Evolutionary conservation across 2,888 invertebrate genomes (phyloP).

Genomic region (Diloba caeruleocephala): DNA sequence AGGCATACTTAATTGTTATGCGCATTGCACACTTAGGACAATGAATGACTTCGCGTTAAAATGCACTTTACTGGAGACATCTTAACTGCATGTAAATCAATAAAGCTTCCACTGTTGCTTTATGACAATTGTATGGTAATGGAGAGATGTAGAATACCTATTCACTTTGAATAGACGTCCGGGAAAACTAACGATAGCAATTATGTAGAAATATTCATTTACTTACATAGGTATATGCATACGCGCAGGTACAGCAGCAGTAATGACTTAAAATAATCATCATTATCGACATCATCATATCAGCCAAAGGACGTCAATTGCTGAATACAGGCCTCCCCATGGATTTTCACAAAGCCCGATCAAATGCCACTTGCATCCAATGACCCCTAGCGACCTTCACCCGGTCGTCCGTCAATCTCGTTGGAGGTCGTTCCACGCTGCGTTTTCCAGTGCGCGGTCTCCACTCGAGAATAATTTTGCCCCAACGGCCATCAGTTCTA

Average conservation of each 20-base stretch:
- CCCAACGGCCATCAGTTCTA: too few species aligned
- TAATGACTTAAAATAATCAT: too few species aligned
- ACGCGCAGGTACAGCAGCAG: not conserved
- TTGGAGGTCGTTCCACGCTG: too few species aligned
- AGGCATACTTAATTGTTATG: constrained; percentile 49
- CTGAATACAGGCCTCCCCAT: too few species aligned
- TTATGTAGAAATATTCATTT: constrained; percentile 45
- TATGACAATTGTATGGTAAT: constrained; percentile 28
- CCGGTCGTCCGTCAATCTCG: too few species aligned
- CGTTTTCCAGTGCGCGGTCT: too few species aligned
- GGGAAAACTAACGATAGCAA: constrained; percentile 27
- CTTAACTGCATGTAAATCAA: constrained; percentile 46
- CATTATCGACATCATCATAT: too few species aligned
- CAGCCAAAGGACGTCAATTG: too few species aligned
- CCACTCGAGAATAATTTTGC: too few species aligned
- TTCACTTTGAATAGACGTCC: constrained; percentile 31
- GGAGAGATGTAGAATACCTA: constrained; percentile 29
- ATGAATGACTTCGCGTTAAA: constrained; percentile 43
- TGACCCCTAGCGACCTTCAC: too few species aligned
- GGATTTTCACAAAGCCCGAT: too few species aligned
- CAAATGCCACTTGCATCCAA: too few species aligned
- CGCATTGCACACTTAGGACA: constrained; percentile 37
- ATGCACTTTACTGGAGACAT: constrained; percentile 47
- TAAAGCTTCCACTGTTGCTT: constrained; percentile 34
- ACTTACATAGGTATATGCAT: not conserved